Conservation (phyloP, 2,888 invertebrate genomes). For the Phania funesta region DNA sequence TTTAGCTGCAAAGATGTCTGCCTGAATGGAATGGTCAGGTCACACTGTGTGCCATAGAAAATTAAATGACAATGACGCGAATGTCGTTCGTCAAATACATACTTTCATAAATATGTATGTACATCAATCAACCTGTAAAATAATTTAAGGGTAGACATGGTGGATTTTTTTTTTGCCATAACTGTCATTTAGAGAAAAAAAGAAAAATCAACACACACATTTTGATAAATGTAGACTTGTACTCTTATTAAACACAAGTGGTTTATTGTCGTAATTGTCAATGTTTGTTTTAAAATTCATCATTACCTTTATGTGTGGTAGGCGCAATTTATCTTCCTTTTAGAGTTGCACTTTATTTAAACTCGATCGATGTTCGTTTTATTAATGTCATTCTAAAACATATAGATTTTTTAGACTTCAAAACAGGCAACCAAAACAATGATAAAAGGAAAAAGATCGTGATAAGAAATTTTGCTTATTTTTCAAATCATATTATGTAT, state of each 20-base stretch:
- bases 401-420: conserved; percentile 36
- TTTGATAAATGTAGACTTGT: conserved; percentile 10
- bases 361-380: conserved; percentile 51
- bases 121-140: too few species aligned
- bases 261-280: conserved; percentile 10
- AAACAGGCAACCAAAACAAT: conserved; percentile 38
- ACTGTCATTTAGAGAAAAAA: neutral
- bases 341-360: conserved; percentile 18
- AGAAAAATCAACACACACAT: neutral
- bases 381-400: conserved; percentile 52
- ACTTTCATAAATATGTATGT: too few species aligned
- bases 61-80: too few species aligned
- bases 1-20: too few species aligned
- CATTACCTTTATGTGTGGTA: conserved; percentile 39
- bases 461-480: conserved; percentile 64
- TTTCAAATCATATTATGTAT: conserved; percentile 5
- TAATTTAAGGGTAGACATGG: too few species aligned
- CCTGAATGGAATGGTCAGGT: too few species aligned
- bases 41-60: too few species aligned
- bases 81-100: too few species aligned
- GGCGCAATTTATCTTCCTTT: conserved; percentile 32
- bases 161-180: too few species aligned
- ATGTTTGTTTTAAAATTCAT: conserved; percentile 27
- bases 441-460: conserved; percentile 43
- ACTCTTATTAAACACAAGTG: conserved; percentile 11